phyloP scores from a whole-genome alignment of 2,888 invertebrate genomes.

The Caenorhabditis becei region DNA sequence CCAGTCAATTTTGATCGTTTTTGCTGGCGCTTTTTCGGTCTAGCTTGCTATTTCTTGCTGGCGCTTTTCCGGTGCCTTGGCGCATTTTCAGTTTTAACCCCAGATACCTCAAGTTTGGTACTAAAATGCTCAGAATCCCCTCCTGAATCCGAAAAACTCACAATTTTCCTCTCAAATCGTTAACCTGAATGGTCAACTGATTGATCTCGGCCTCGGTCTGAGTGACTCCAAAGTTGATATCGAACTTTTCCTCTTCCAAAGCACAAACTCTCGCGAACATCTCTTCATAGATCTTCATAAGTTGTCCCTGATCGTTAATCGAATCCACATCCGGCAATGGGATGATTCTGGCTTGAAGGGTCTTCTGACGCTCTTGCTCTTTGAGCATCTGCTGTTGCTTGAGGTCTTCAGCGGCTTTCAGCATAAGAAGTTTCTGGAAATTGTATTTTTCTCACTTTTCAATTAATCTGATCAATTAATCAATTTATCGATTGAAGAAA shows the following conservation, averaged over 20 bases:
- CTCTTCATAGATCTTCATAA: slow-evolving; percentile 79
- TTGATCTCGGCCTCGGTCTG: slow-evolving; percentile 87
- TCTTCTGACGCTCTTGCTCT: slow-evolving; percentile 95
- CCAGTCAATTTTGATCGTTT: too few relatives aligned
- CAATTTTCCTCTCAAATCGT: slow-evolving; percentile 99
- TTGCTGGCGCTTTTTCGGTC: too few relatives aligned
- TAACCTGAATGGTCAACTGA: slow-evolving; percentile 99
- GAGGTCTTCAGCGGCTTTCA: slow-evolving; percentile 99
- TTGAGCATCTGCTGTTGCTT: slow-evolving; percentile 99
- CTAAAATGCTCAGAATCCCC: too few relatives aligned
- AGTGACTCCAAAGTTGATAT: slow-evolving; percentile 94
- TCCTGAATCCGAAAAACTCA: slow-evolving; percentile 77
- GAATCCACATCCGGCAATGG: slow-evolving; percentile 92
- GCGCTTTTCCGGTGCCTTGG: too few relatives aligned
- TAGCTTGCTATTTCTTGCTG: too few relatives aligned
- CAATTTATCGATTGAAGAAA: too few relatives aligned
- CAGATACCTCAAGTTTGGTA: too few relatives aligned
- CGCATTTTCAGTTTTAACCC: too few relatives aligned
- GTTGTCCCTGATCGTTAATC: slow-evolving; percentile 87
- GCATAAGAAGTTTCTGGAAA: slow-evolving; percentile 95
- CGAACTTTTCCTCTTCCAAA: slow-evolving; percentile 87
- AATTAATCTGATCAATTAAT: too few relatives aligned
- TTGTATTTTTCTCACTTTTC: too few relatives aligned
- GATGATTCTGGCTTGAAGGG: slow-evolving; percentile 95
- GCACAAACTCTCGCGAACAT: slow-evolving; percentile 85